A percentile compares a stretch with the other conserved stretches of the same genome.
These are phyloP conservation scores for Aporrectodea caliginosa DNA, from an alignment of 1,140 invertebrate genomes.

Conservation along the genomic window DNA sequence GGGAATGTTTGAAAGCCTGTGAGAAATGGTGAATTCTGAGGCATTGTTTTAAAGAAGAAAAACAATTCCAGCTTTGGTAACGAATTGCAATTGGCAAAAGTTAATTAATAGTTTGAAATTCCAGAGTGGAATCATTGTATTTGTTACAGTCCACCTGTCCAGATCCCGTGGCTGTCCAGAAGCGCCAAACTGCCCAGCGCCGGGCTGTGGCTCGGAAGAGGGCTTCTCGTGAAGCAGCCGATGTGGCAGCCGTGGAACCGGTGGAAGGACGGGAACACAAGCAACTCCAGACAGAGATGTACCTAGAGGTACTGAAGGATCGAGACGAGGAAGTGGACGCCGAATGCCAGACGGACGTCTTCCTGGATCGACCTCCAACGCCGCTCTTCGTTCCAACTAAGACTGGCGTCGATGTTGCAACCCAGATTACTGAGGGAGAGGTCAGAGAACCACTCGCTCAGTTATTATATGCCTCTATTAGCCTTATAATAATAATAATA, in stretches of 20 bases:
- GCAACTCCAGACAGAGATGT: constrained; percentile 77
- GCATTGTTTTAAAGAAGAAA: too few relatives aligned
- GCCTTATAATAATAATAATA: neutral
- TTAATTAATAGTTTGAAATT: too few relatives aligned
- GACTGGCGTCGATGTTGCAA: constrained; percentile 71
- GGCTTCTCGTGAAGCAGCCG: neutral
- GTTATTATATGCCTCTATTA: neutral
- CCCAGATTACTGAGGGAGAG: constrained; percentile 65
- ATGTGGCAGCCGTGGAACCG: constrained; percentile 41
- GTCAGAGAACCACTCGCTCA: neutral
- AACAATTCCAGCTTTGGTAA: too few relatives aligned
- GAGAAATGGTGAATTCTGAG: too few relatives aligned
- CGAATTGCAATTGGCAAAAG: too few relatives aligned
- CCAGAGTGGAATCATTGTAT: too few relatives aligned
- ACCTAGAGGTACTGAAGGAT: constrained; percentile 72
- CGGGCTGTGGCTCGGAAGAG: neutral
- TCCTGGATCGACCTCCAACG: constrained; percentile 68
- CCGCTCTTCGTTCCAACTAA: constrained; percentile 73
- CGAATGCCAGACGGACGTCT: constrained; percentile 79
- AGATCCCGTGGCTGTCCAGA: neutral
- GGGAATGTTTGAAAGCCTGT: too few relatives aligned
- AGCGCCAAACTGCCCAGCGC: neutral
- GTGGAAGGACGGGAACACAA: constrained; percentile 75
- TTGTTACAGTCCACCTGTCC: neutral
- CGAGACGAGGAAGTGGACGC: constrained; percentile 63